Conservation (phyloP, 2,797 vertebrate genomes). For the Lacerta viridis region DNA sequence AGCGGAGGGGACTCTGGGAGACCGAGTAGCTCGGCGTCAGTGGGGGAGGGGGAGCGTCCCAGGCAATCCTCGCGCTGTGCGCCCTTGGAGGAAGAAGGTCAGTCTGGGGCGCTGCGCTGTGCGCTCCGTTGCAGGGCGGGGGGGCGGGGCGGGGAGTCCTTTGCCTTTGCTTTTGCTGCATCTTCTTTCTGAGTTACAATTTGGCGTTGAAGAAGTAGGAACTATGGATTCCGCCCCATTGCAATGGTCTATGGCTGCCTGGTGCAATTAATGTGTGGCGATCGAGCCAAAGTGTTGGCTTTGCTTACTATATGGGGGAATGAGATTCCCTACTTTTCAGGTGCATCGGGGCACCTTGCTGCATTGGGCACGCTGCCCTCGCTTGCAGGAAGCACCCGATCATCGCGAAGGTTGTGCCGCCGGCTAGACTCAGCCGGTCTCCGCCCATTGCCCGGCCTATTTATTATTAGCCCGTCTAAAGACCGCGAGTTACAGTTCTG, state of each 20-base stretch:
- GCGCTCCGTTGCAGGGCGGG: neutral
- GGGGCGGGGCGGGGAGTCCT: too few relatives aligned
- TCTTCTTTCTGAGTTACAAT: neutral
- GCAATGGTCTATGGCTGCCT: neutral
- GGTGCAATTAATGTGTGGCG: neutral
- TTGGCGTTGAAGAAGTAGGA: neutral
- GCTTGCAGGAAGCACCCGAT: neutral
- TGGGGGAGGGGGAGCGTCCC: neutral
- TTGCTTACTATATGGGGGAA: neutral
- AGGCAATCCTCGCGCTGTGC: too few relatives aligned
- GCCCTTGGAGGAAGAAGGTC: constrained; percentile 31
- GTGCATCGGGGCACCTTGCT: neutral
- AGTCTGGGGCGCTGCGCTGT: neutral
- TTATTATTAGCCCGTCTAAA: too few relatives aligned
- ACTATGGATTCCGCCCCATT: neutral
- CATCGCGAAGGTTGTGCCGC: neutral
- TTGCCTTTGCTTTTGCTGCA: neutral
- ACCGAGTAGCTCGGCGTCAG: neutral
- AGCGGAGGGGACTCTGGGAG: neutral
- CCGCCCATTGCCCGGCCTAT: neutral
- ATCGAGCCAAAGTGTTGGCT: neutral
- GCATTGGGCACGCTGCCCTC: neutral
- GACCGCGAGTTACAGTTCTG: neutral
- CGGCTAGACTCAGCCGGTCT: neutral
- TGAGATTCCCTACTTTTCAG: neutral